A percentile compares a stretch with the other conserved stretches of the same genome.
Evolutionary conservation across 2,113 vertebrate species (phyloP).

Genomic region (Calyptomena viridis): DNA sequence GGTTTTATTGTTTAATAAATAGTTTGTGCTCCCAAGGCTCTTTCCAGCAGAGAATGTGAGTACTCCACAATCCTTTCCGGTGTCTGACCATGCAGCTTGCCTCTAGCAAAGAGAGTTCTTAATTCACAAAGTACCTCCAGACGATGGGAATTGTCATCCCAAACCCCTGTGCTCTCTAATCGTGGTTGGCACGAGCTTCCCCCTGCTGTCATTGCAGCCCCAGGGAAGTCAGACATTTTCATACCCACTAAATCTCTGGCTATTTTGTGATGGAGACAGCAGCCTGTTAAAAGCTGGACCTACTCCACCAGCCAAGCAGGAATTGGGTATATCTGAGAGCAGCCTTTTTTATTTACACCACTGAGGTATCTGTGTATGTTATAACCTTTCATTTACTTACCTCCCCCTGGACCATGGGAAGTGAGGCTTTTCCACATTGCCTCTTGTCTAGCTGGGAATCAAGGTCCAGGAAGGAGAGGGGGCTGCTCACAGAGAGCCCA

Average conservation of each 20-base stretch:
- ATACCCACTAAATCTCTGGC: neutral
- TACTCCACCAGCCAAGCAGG: neutral
- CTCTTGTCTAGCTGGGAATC: neutral
- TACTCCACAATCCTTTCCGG: neutral
- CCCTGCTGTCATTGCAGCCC: neutral
- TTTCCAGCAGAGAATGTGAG: neutral
- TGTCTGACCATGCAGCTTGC: neutral
- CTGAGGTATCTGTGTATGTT: accelerated
- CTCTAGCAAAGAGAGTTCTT: slow-evolving; percentile 8
- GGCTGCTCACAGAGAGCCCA: accelerated
- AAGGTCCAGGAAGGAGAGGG: neutral
- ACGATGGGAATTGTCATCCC: neutral
- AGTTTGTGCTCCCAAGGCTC: neutral
- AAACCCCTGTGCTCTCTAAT: neutral
- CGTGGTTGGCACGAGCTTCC: neutral
- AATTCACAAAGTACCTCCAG: accelerated
- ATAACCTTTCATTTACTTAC: neutral
- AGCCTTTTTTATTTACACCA: accelerated
- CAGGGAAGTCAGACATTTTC: neutral
- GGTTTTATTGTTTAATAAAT: slow-evolving; percentile 40
- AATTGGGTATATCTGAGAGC: neutral
- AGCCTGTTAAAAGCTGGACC: neutral
- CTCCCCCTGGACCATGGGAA: neutral
- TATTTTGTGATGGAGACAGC: neutral
- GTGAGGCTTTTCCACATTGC: neutral